Percentiles rank a stretch among this genome's conserved stretches.
Evolutionary conservation across 2,888 invertebrate species (phyloP).

Genomic region (Pammene fasciana): DNA sequence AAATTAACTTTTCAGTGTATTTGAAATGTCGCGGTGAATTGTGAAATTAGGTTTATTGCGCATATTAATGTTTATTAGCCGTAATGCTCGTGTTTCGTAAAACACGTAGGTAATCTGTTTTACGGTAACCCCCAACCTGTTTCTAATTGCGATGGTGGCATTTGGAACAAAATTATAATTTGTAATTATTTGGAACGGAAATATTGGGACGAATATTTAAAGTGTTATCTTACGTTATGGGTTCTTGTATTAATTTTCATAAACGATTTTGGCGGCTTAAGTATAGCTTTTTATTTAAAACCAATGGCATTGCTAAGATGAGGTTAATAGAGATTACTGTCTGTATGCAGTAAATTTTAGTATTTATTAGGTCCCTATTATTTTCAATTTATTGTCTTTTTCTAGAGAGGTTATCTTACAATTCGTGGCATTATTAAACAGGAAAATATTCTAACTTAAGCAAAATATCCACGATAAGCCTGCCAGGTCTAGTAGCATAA

Average conservation of each 20-base stretch:
- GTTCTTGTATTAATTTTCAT: neutral
- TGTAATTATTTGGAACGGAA: neutral
- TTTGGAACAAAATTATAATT: slow-evolving; percentile 18
- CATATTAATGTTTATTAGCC: slow-evolving; percentile 38
- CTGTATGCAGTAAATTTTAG: too few relatives aligned
- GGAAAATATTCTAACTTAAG: too few relatives aligned
- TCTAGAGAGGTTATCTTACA: too few relatives aligned
- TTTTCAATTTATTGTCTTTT: too few relatives aligned
- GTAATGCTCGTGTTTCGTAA: slow-evolving; percentile 37
- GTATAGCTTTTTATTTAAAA: neutral
- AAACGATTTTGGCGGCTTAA: neutral
- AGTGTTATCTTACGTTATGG: neutral
- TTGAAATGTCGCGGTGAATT: slow-evolving; percentile 26
- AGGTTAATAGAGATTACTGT: neutral
- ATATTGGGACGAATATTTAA: slow-evolving; percentile 6
- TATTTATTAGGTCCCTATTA: too few relatives aligned
- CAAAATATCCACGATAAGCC: too few relatives aligned
- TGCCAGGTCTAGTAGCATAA: too few relatives aligned
- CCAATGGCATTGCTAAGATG: neutral
- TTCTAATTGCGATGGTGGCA: slow-evolving; percentile 14
- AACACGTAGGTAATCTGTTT: slow-evolving; percentile 33
- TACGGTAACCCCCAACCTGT: slow-evolving; percentile 16
- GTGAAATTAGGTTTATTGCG: slow-evolving; percentile 39
- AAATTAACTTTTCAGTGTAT: slow-evolving; percentile 27
- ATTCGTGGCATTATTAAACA: too few relatives aligned